phyloP scores from a whole-genome alignment of 2,797 vertebrate species.

The Aratinga solstitialis region DNA sequence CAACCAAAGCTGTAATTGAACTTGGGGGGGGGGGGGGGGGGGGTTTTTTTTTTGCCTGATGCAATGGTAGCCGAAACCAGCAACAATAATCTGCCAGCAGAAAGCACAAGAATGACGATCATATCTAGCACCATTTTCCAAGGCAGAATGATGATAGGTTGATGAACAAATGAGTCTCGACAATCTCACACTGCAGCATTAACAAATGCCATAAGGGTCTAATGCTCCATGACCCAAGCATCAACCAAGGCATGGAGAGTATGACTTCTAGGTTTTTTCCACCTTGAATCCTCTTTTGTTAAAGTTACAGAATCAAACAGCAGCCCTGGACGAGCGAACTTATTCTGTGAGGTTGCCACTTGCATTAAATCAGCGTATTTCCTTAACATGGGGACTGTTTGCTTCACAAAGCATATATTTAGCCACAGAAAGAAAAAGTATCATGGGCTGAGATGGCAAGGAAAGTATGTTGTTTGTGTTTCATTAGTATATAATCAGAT shows the following conservation, averaged over 20 bases:
- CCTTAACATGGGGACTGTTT: not conserved
- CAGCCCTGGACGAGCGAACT: not conserved
- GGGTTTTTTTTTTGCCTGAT: slow-evolving; percentile 13
- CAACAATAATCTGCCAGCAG: slow-evolving; percentile 6
- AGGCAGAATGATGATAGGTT: slow-evolving; percentile 28
- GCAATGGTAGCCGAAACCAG: slow-evolving; percentile 28
- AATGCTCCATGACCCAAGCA: not conserved
- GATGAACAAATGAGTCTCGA: slow-evolving; percentile 35
- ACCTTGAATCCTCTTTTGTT: slow-evolving; percentile 1
- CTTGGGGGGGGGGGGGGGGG: not conserved
- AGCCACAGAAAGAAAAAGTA: not conserved
- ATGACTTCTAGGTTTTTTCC: not conserved
- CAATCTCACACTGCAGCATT: slow-evolving; percentile 24
- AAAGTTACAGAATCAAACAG: not conserved
- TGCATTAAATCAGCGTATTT: not conserved
- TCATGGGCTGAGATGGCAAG: not conserved
- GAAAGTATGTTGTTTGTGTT: not conserved
- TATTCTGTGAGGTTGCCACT: not conserved
- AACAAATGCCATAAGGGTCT: slow-evolving; percentile 5
- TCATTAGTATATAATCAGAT: not conserved
- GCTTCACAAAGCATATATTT: not conserved
- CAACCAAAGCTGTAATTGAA: slow-evolving; percentile 38
- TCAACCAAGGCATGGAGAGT: not conserved
- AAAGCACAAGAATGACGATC: not conserved
- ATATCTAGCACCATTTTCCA: slow-evolving; percentile 26